Evolutionary conservation across 2,888 invertebrate species (phyloP), one percentile per base, ranked within the genome.

Genomic region (Operophtera brumata): DNA sequence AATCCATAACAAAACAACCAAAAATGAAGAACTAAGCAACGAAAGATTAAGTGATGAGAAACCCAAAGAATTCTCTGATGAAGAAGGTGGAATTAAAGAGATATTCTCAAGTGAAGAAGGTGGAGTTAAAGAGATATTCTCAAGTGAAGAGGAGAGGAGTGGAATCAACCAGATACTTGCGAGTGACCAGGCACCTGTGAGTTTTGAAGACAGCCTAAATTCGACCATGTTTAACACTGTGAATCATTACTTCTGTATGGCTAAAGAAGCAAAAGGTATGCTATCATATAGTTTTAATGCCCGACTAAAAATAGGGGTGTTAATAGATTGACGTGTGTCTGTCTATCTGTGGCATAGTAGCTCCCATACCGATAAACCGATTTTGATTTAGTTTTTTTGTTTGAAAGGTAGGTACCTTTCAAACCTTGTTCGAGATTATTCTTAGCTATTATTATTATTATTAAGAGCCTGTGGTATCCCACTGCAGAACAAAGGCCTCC

Each of bases 241-340:
- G 1, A 74, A 77, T 39, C 73, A 70, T 32, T 83, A 75, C 56
- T 67, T 66, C 14, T 81, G 82, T 54, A 54, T 59, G 0, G 47
- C 59, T 40, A 54, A 67, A 0, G 50, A 65, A 11, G 30, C 61
- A 0, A 47, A 61, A 34, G 68, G 82, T 79, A 30, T 64, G 70
- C n/a, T n/a, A n/a, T n/a, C n/a, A n/a, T n/a, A n/a, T n/a, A n/a
- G n/a, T n/a, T n/a, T n/a, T n/a, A n/a, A n/a, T n/a, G n/a, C n/a
- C n/a, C n/a, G n/a, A n/a, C n/a, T n/a, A n/a, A n/a, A n/a, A n/a
- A n/a, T n/a, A n/a, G n/a, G n/a, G n/a, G n/a, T n/a, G n/a, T n/a
- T n/a, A n/a, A n/a, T n/a, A n/a, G n/a, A n/a, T n/a, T n/a, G n/a
- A n/a, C n/a, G n/a, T n/a, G n/a, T n/a, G n/a, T n/a, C n/a, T n/a